These are phyloP conservation scores for Lycorma delicatula DNA, from an alignment of 1,140 invertebrate species.

Conservation along the genomic window DNA sequence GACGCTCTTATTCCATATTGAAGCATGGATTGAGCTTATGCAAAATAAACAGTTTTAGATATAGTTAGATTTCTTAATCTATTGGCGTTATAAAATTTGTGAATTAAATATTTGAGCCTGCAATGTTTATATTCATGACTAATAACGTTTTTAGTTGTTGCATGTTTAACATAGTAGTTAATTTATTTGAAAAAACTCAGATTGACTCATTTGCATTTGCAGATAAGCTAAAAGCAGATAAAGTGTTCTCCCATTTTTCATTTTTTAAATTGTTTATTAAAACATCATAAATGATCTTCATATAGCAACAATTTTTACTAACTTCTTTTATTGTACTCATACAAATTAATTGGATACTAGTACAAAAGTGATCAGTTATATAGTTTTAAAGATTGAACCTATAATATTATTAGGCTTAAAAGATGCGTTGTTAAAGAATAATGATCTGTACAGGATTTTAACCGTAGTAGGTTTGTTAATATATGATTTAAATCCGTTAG, in stretches of 20 bases:
- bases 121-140: neutral
- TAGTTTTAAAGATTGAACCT: neutral
- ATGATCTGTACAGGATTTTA: neutral
- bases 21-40: neutral
- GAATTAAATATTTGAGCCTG: neutral
- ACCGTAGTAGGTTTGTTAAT: constrained; percentile 1
- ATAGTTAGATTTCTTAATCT: neutral
- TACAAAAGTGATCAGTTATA: constrained; percentile 3
- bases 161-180: neutral
- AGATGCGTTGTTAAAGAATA: neutral
- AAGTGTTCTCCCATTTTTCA: neutral
- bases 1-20: neutral
- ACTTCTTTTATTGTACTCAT: neutral
- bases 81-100: neutral
- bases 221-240: neutral
- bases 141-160: neutral
- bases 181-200: neutral
- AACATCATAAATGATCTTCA: no score
- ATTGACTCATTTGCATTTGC: neutral
- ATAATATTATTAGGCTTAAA: neutral
- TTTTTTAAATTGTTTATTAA: no score
- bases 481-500: neutral
- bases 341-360: neutral
- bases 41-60: neutral
- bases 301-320: neutral